phyloP scores from a whole-genome alignment of 2,113 vertebrate species.

The Clupea harengus region DNA sequence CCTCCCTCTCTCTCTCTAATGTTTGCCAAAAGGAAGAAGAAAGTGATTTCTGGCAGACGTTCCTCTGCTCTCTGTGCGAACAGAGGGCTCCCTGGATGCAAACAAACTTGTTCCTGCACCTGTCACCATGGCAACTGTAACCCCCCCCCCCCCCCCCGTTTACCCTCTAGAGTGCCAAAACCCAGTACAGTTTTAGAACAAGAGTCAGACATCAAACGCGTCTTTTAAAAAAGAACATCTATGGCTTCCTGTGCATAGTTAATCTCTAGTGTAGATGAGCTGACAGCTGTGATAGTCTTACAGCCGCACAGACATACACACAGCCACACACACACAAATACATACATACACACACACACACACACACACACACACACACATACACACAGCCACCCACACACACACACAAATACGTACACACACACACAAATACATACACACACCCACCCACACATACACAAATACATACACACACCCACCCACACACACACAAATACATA shows the following conservation, averaged over 20 bases:
- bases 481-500: background rate
- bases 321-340: background rate
- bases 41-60: background rate
- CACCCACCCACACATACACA: constrained; percentile 2
- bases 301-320: background rate
- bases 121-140: constrained; percentile 12
- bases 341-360: background rate
- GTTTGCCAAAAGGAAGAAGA: background rate
- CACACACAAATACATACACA: background rate
- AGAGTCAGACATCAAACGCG: background rate
- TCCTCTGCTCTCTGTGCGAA: background rate
- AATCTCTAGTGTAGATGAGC: background rate
- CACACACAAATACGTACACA: no score
- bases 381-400: no score
- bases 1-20: background rate
- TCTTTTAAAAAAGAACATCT: background rate
- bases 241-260: background rate
- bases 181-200: background rate
- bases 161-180: background rate
- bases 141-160: background rate
- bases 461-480: no score
- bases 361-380: background rate
- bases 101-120: constrained; percentile 1
- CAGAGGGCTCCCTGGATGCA: background rate
- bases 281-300: background rate